A percentile compares a stretch with the other conserved stretches of the same genome.
phyloP scores from a whole-genome alignment of 2,113 vertebrate species.

The Salvelinus sp. region DNA sequence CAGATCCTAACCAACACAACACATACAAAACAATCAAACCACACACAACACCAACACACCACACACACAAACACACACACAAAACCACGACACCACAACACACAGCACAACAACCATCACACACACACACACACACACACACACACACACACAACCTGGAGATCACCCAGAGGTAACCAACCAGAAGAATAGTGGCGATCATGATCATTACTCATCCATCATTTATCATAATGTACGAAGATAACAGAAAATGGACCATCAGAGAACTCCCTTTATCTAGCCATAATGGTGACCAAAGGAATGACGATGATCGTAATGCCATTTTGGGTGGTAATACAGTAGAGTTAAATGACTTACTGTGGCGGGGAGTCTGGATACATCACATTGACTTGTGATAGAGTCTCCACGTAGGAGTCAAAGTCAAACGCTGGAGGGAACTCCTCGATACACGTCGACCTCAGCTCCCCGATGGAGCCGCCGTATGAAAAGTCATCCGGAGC shows the following conservation, averaged over 20 bases:
- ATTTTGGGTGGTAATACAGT: background rate
- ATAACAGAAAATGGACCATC: background rate
- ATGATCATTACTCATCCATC: background rate
- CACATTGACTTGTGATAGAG: slow-evolving; percentile 76
- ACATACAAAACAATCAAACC: no score
- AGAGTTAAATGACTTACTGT: slow-evolving; percentile 73
- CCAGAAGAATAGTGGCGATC: background rate
- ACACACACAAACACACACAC: background rate
- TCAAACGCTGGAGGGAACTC: slow-evolving; percentile 81
- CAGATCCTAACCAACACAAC: no score
- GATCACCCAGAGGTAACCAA: background rate
- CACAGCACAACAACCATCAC: background rate
- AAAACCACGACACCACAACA: no score
- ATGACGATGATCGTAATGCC: background rate
- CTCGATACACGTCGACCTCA: slow-evolving; percentile 82
- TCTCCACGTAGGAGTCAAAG: slow-evolving; percentile 81
- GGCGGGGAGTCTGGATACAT: slow-evolving; percentile 88
- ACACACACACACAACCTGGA: no score
- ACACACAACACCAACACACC: background rate
- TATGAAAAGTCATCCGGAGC: slow-evolving; percentile 85
- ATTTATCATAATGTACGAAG: background rate
- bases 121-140: background rate
- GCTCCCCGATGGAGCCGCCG: slow-evolving; percentile 81
- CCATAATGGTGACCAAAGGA: background rate
- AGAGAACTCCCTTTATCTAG: background rate